Conservation (phyloP, 2,113 vertebrate genomes). For the Siniperca knerii region DNA sequence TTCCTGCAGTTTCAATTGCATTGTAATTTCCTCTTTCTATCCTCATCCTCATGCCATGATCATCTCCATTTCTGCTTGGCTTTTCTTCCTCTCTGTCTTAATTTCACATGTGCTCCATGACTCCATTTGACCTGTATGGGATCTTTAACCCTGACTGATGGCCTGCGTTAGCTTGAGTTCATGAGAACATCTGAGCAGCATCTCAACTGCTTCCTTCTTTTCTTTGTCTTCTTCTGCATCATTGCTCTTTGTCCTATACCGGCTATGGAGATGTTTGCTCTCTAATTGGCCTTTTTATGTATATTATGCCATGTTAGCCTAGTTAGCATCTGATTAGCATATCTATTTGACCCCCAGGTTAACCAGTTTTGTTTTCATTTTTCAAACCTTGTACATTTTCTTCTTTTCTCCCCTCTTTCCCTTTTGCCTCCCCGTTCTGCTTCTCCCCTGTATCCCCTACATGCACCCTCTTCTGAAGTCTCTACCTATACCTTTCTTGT, state of each 20-base stretch:
- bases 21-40: background rate
- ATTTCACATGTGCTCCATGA: background rate
- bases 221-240: background rate
- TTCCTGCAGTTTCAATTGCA: background rate
- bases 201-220: background rate
- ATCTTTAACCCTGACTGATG: constrained; percentile 10
- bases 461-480: background rate
- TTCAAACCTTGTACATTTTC: background rate
- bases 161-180: background rate
- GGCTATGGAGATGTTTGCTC: constrained; percentile 13
- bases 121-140: background rate
- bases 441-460: background rate
- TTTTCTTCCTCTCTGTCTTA: background rate
- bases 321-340: constrained; percentile 71
- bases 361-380: constrained; percentile 42
- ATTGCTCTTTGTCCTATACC: background rate
- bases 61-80: background rate
- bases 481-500: background rate
- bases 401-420: background rate
- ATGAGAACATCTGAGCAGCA: constrained; percentile 9
- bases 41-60: rapidly evolving
- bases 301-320: constrained; percentile 40
- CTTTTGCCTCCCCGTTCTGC: background rate
- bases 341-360: constrained; percentile 60
- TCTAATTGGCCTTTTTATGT: constrained; percentile 55